Base-by-base conservation (phyloP, 2,797 vertebrate species). In the Lithobates pipiens region DNA sequence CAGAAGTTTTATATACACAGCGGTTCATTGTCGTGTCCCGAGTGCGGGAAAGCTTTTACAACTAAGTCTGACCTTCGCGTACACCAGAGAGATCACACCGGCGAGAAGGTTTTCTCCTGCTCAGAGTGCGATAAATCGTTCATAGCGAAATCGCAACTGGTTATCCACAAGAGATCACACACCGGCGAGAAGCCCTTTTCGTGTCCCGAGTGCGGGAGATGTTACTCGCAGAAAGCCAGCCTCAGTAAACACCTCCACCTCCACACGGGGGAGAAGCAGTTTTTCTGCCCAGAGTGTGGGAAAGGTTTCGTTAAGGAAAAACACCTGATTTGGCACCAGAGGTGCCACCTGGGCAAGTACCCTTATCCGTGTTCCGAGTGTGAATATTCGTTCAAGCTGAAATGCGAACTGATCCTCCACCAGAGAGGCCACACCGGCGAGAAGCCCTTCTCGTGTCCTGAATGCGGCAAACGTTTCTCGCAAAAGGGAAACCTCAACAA, bases 111-210 rank as follows among this genome's bases (percentile, higher is more conserved):
- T 13, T 70, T 42, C 25, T n/a, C 65, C 0, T 90, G 89, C 18
- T 25, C 70, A 0, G 25, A 88, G 16, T 89, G 89, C 3, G 89
- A 89, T 25, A 88, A 77, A 42, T 63, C 82, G 9, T 90, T 90
- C 83, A 67, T 78, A 21, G 84, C 84, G 80, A 87, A 83, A 25
- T 88, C 89, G 16, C 85, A 85, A 75, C 87, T 91, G 10, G 69
- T 88, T 77, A 83, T 85, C 0, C 90, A 92, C 83, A 86, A 73
- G 78, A 76, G 85, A 15, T 89, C 83, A 8, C 90, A 90, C 68
- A 57, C 82, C 0, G 87, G 88, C 0, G 86, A 89, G 73, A 89
- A 82, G 67, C 89, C 91, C 46, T 90, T 89, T 32, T 0, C 83
- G 42, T 90, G 89, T 2, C 25, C 85, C 0, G 44, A 73, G 2